These are phyloP conservation scores for Metallyticus violacea DNA, from an alignment of 2,888 invertebrate species.

Conservation along the genomic window DNA sequence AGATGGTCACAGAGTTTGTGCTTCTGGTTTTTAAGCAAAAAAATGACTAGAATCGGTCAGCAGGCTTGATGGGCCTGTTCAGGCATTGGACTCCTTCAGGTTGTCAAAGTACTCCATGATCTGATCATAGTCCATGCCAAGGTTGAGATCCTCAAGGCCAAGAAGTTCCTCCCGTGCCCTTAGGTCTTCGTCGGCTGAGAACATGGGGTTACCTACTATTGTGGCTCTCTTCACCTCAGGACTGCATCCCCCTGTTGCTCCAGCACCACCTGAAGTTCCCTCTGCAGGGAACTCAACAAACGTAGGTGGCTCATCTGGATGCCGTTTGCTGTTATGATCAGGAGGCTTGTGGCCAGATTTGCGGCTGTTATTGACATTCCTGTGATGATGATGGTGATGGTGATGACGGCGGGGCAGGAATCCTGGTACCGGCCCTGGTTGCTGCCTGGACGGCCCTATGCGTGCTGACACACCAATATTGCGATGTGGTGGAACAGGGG, in stretches of 20 bases:
- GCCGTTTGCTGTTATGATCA: neutral
- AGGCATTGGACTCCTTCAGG: constrained; percentile 78
- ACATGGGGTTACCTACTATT: constrained; percentile 87
- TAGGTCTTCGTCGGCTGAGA: constrained; percentile 51
- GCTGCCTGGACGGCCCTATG: constrained; percentile 33
- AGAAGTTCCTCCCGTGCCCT: constrained; percentile 58
- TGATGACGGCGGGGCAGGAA: constrained; percentile 39
- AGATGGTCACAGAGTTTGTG: neutral
- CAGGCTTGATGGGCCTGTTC: constrained; percentile 30
- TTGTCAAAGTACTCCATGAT: constrained; percentile 98
- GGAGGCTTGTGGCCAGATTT: neutral
- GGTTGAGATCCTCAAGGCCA: constrained; percentile 73
- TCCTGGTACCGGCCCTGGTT: constrained; percentile 26
- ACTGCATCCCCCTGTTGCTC: constrained; percentile 43
- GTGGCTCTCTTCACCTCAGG: constrained; percentile 78
- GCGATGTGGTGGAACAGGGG: constrained; percentile 85
- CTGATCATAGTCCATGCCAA: constrained; percentile 95
- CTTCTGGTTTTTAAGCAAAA: constrained; percentile 6
- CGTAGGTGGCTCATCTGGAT: constrained; percentile 6
- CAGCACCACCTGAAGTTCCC: constrained; percentile 25
- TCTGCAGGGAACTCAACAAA: constrained; percentile 36
- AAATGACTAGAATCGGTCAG: neutral
- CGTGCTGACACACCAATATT: constrained; percentile 63
- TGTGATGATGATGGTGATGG: constrained; percentile 39
- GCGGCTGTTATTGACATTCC: neutral